Base-by-base conservation (phyloP, 2,888 invertebrate genomes). In the Dryocosmus kuriphilus region DNA sequence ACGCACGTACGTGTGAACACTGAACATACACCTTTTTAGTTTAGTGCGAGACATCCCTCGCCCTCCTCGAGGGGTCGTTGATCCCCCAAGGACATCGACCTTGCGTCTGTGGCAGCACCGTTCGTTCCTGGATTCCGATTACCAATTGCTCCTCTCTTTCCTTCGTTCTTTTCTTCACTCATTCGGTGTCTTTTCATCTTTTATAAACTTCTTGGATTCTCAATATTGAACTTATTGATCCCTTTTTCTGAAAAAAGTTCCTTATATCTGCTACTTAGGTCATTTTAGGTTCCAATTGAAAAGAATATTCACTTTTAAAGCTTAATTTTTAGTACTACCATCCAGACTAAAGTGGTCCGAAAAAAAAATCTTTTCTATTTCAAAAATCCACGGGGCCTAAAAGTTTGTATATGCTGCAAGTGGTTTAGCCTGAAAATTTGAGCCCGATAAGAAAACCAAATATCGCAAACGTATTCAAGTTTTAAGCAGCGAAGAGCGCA, bases 41-140 rank as follows among this genome's bases (percentile, higher is more conserved):
- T 51, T 65, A 38, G 76, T 32, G 27, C 19, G 67, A 73, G 60
- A 57, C 82, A 81, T 80, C 85, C 87, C 86, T 88, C 88, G 79
- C 85, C 87, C 86, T 88, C 88, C 88, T 89, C 89, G 88, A 89
- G 88, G 90, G 91, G 90, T 91, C 91, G 91, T 91, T 91, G 91
- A 91, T 90, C 91, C 90, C 90, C 91, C 91, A 91, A 91, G 91
- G 91, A 91, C 91, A 91, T 91, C 90, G 91, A 91, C 91, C 91
- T 91, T 91, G 91, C 89, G 86, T 88, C 89, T 88, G 88, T 83
- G 87, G 87, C 86, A 87, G 88, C 87, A 89, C 86, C 88, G 86
- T 86, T 86, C 46, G 86, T 89, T 89, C 89, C 89, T 87, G 89
- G 88, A 89, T 90, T 90, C 90, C 90, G 89, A 90, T 90, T 90